phyloP scores from a whole-genome alignment of 2,113 vertebrate genomes.

The Calyptommatus sinebrachiatus region DNA sequence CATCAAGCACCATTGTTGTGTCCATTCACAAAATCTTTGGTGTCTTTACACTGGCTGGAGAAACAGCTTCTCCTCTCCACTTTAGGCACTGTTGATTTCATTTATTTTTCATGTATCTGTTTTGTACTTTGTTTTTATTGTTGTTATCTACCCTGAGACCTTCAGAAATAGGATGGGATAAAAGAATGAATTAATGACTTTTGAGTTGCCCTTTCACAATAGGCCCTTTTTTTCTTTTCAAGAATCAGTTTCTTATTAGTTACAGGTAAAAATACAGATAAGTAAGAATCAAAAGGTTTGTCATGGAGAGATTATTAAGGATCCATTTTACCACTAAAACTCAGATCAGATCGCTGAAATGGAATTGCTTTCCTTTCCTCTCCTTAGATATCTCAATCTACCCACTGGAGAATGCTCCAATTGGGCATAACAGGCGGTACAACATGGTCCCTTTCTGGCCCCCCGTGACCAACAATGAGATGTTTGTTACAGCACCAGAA shows the following conservation, averaged over 20 bases:
- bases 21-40: too few relatives aligned
- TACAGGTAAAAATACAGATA: neutral
- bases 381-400: slow-evolving; percentile 80
- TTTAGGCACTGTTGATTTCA: too few relatives aligned
- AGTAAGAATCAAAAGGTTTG: neutral
- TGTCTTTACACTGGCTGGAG: too few relatives aligned
- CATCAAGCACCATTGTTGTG: too few relatives aligned
- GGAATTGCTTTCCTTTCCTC: slow-evolving; percentile 31
- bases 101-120: too few relatives aligned
- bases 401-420: slow-evolving; percentile 92
- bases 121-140: too few relatives aligned
- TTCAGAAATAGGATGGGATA: too few relatives aligned
- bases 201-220: too few relatives aligned
- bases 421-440: slow-evolving; percentile 91
- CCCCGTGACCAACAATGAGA: slow-evolving; percentile 89
- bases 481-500: slow-evolving; percentile 90
- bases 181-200: too few relatives aligned
- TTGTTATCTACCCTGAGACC: too few relatives aligned
- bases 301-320: neutral
- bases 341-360: neutral
- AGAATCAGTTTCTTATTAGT: neutral
- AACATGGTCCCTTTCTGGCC: slow-evolving; percentile 99
- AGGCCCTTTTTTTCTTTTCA: neutral
- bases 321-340: neutral
- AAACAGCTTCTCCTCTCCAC: too few relatives aligned